These are phyloP conservation scores for Cyprinodon brontotheroides DNA, from an alignment of 2,113 vertebrate species.

Conservation along the genomic window DNA sequence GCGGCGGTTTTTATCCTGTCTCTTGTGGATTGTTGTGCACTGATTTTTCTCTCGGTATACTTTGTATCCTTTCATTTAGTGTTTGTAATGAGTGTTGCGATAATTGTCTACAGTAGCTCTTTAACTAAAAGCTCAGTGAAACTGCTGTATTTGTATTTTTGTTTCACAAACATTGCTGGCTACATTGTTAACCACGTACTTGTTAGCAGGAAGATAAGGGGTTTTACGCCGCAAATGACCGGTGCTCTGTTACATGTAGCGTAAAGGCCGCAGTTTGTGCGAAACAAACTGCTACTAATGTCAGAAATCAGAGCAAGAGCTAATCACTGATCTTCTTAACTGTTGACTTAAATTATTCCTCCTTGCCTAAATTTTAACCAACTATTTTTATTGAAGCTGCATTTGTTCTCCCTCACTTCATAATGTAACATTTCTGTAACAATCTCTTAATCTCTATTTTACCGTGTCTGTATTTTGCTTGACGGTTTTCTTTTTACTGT, in stretches of 20 bases:
- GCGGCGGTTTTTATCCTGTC: constrained; percentile 92
- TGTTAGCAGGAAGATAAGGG: neutral
- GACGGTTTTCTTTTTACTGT: too few species aligned
- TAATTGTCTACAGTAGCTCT: neutral
- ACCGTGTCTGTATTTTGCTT: too few species aligned
- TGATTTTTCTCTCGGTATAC: constrained; percentile 95
- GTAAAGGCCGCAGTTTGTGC: neutral
- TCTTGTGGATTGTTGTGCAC: constrained; percentile 91
- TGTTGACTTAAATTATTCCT: neutral
- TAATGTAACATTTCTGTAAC: neutral
- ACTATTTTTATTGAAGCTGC: neutral
- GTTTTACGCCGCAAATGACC: neutral
- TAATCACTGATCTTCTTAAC: too few species aligned
- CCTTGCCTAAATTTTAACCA: neutral
- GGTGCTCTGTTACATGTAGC: too few species aligned
- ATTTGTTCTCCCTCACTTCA: neutral
- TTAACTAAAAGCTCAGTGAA: neutral
- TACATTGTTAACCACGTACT: neutral
- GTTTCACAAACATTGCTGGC: neutral
- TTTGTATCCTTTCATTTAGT: constrained; percentile 89
- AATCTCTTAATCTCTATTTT: too few species aligned
- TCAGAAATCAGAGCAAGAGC: neutral
- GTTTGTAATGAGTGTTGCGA: neutral
- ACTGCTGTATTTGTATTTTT: neutral
- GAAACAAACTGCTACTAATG: neutral